Base-by-base conservation (phyloP, 2,113 vertebrate genomes). In the Coptodon bakossiorum region DNA sequence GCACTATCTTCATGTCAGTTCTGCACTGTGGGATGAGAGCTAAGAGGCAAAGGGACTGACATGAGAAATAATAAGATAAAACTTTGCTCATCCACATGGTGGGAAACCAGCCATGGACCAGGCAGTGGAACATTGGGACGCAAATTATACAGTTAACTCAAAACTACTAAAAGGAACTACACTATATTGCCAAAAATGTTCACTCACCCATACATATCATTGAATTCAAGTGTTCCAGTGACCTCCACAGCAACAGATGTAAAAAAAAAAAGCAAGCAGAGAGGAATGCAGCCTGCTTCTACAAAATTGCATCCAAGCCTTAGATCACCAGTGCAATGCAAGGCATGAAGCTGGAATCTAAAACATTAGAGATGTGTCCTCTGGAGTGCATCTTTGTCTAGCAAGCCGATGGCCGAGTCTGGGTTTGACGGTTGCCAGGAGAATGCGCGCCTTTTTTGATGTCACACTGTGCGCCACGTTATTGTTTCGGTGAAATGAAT, bases 1-100 rank as follows among this genome's bases (percentile, higher is more conserved):
- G 9, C 24, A 19, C 22, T 82, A 87, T 91, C 66, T 81, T 38
- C 38, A 66, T 85, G 88, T 81, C 22, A 16, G 43, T 83, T 54
- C 84, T 48, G 84, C 89, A 52, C 48, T 87, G 89, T 31, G 56
- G 84, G 79, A 80, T 34, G 84, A 89, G 45, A 43, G 24, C 2
- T 78, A 12, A 31, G 76, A 79, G 24, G 24, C 57, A 45, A 59
- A 53, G 71, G 48, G 57, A 87, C 50, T 79, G 88, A 90, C 88
- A 88, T 68, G 6, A 82, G 50, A 90, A 83, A 68, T 81, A 86
- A 86, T 82, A 24, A 84, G 80, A 91, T 86, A 81, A 61, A 90
- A 91, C 73, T 90, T 76, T 19, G 71, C 48, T 76, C 40, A 29
- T 29, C 14, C 71, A 76, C 43, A 76, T 48, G 14, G 34, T 66